These are phyloP conservation scores for Miichthys miiuy DNA, from an alignment of 2,797 vertebrate species.

Conservation along the genomic window DNA sequence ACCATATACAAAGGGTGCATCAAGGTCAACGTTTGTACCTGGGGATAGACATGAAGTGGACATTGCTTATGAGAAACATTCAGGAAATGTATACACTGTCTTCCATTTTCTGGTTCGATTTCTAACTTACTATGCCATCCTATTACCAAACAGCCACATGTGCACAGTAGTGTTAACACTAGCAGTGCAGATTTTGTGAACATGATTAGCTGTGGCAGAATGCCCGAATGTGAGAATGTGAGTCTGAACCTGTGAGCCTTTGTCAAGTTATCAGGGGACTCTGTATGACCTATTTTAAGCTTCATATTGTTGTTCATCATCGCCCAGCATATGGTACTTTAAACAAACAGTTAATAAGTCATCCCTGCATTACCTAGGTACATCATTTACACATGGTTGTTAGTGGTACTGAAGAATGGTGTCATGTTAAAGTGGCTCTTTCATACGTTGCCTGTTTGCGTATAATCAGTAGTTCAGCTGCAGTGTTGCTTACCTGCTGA, in stretches of 20 bases:
- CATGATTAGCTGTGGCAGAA: neutral
- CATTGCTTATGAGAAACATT: neutral
- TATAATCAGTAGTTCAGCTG: slow-evolving; percentile 8
- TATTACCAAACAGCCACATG: neutral
- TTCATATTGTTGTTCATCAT: neutral
- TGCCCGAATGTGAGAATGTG: neutral
- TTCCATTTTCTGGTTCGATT: neutral
- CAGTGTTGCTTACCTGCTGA: slow-evolving; percentile 73
- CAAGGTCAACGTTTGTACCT: slow-evolving; percentile 67
- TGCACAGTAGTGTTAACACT: neutral
- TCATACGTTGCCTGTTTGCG: neutral
- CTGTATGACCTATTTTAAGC: neutral
- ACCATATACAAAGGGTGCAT: slow-evolving; percentile 87
- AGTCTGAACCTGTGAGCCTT: neutral
- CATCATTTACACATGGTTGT: slow-evolving; percentile 22
- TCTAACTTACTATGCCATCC: neutral
- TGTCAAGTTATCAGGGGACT: neutral
- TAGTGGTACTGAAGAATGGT: slow-evolving; percentile 6
- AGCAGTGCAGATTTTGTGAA: neutral
- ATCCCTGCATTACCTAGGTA: neutral
- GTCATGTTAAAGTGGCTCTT: slow-evolving; percentile 18
- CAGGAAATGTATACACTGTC: neutral
- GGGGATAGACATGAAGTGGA: slow-evolving; percentile 21
- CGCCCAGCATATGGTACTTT: neutral
- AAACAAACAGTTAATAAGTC: slow-evolving; percentile 29